Base-by-base conservation (phyloP, 2,113 vertebrate genomes). In the Xenopus borealis region DNA sequence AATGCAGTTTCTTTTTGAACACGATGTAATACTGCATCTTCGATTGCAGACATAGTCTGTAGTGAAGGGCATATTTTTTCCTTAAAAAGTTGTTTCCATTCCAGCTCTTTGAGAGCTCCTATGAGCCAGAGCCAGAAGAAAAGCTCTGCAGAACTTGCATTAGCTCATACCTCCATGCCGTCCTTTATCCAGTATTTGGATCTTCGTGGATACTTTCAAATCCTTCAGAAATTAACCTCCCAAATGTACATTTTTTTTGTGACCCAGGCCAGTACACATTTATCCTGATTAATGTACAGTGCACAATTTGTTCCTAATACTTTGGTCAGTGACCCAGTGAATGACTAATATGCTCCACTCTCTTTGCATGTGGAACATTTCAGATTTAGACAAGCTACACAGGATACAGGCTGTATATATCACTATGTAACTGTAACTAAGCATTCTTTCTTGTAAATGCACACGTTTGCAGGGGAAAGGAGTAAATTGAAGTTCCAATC, bases 301-400 rank as follows among this genome's bases (percentile, higher is more conserved):
- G 23, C 23, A 27, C 23, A 3, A 27, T 27, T 27, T 27, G 23
- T 27, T 27, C 23, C 23, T 27, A 27, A 27, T 27, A 27, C 23
- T 27, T 27, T 27, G 23, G 2, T 40, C 65, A 61, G 50, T 62
- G 65, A 74, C 19, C 55, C 65, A 66, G 45, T 18, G 10, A 50
- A 50, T 67, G 18, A 67, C 65, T 67, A 20, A 47, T 47, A 17
- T 13, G 46, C 23, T 72, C 61, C 70, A 72, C 23, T 27, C 63
- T 72, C 71, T 62, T 20, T 52, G 46, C 71, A 52, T 47, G 16
- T 50, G 61, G 59, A 63, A 62, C 33, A 50, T 46, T n/a, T 40
- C 30, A 9, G 16, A 27, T 50, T 72, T 63, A 45, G 40, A 55
- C 3, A 55, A 55, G 17, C 14, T 55, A 13, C 53, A 8, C 17